Evolutionary conservation across 2,113 vertebrate species (phyloP).

Genomic region (Tenrec ecaudatus): DNA sequence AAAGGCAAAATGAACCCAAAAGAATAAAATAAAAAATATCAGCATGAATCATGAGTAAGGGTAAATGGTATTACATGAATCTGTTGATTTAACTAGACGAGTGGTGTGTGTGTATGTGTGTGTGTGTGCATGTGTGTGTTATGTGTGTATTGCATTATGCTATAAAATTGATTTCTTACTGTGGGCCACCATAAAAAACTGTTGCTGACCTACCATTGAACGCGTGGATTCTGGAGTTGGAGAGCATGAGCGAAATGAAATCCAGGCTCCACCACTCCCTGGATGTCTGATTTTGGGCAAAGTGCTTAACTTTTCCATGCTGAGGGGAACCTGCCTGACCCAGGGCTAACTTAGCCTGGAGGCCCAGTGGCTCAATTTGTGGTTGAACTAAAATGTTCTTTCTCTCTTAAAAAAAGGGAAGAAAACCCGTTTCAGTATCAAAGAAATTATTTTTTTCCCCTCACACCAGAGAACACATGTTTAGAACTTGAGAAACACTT

Average conservation of each 20-base stretch:
- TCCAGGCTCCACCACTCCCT: background rate
- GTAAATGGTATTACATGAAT: constrained; percentile 4
- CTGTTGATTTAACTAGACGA: background rate
- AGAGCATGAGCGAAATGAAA: background rate
- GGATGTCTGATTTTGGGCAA: background rate
- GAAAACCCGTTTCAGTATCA: background rate
- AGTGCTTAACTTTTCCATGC: background rate
- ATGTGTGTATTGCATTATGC: no score
- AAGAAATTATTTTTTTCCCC: constrained; percentile 29
- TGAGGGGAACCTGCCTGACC: background rate
- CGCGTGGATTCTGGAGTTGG: background rate
- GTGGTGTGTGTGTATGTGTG: no score
- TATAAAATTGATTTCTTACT: no score
- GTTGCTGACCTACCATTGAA: background rate
- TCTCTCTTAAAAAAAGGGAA: background rate
- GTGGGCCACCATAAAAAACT: no score
- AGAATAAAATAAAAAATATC: background rate
- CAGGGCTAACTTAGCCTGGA: background rate
- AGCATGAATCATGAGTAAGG: background rate
- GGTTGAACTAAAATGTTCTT: background rate
- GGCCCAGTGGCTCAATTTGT: background rate
- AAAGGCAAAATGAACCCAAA: constrained; percentile 15
- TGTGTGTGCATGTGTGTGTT: no score
- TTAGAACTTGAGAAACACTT: background rate
- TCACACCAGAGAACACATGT: background rate